A percentile compares a stretch with the other conserved stretches of the same genome.
These are phyloP conservation scores for Phataginus tricuspis DNA, from an alignment of 2,797 vertebrate species.

Conservation along the genomic window DNA sequence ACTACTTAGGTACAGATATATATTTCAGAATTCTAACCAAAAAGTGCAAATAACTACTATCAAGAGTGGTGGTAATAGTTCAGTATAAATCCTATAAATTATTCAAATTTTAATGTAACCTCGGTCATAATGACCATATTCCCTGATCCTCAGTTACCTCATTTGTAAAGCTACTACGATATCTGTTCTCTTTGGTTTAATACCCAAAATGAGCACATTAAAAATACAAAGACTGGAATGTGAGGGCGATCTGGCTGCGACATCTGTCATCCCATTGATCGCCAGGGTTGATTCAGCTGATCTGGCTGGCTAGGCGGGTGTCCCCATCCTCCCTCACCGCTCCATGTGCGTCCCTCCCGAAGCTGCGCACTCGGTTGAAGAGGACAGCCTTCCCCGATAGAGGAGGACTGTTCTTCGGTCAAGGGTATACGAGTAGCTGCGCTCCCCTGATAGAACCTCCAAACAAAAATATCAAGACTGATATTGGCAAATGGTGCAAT, in stretches of 20 bases:
- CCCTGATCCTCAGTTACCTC: neutral
- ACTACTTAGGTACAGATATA: neutral
- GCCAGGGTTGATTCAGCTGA: too few species aligned
- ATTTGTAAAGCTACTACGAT: neutral
- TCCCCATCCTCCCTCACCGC: too few species aligned
- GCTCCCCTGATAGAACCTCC: too few species aligned
- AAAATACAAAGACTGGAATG: too few species aligned
- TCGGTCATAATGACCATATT: neutral
- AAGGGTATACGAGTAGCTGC: too few species aligned
- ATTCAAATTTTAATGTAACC: neutral
- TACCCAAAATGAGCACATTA: neutral
- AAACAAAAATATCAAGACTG: neutral
- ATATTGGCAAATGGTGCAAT: neutral
- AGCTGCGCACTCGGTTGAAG: too few species aligned
- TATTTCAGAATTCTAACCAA: neutral
- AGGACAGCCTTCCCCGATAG: too few species aligned
- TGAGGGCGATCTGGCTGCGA: too few species aligned
- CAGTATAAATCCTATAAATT: neutral
- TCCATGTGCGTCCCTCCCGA: too few species aligned
- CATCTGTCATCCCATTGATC: too few species aligned
- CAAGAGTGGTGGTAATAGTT: neutral
- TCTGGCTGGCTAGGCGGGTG: too few species aligned
- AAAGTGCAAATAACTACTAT: neutral
- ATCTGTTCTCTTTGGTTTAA: neutral
- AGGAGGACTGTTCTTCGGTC: too few species aligned